phyloP scores from a whole-genome alignment of 2,797 vertebrate species.

The Dryobates pubescens region DNA sequence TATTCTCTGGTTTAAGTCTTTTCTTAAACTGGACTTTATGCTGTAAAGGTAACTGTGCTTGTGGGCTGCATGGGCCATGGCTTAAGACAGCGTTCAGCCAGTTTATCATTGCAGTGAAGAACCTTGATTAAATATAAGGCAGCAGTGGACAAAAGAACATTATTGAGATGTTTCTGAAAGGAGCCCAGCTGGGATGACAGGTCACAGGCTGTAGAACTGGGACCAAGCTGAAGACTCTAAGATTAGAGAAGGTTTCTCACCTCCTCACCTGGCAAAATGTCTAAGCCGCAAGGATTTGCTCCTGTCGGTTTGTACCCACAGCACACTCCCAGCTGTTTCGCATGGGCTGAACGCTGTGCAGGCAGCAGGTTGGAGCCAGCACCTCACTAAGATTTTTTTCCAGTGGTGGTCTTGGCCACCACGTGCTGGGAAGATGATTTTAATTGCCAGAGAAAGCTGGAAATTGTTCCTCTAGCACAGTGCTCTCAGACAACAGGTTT shows the following conservation, averaged over 20 bases:
- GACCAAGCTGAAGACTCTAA: neutral
- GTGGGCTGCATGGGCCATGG: neutral
- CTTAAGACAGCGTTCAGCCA: neutral
- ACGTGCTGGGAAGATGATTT: neutral
- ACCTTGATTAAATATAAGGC: neutral
- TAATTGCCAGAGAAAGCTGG: neutral
- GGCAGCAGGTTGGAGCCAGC: neutral
- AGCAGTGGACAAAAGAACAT: neutral
- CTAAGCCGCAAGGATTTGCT: neutral
- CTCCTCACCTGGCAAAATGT: neutral
- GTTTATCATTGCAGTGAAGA: neutral
- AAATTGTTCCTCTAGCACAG: neutral
- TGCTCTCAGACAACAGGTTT: fast-evolving
- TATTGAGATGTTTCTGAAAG: neutral
- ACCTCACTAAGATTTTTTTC: neutral
- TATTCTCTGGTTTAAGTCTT: neutral
- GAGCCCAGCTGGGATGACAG: neutral
- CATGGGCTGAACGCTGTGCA: neutral
- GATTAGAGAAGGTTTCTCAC: neutral
- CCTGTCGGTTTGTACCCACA: neutral
- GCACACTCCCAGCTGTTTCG: fast-evolving
- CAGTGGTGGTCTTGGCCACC: neutral
- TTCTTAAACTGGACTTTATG: neutral
- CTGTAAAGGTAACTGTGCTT: neutral
- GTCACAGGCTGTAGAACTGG: neutral